phyloP scores from a whole-genome alignment of 2,888 invertebrate species.

The Serrognathus titanus region DNA sequence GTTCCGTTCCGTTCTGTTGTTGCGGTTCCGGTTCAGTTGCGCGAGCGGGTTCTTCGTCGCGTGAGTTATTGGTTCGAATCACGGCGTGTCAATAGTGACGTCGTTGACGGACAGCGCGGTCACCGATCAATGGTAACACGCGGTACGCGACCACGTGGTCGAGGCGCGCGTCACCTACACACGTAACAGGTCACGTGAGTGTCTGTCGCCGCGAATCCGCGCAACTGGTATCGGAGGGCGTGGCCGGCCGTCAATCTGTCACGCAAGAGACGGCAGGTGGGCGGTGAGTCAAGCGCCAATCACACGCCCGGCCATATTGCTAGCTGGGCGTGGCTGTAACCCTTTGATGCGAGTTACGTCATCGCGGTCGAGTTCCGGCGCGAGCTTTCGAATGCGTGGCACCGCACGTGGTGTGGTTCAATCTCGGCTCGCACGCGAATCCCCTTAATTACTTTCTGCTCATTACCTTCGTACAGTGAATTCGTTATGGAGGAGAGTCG shows the following conservation, averaged over 20 bases:
- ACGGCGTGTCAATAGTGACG: not conserved
- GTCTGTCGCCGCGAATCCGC: conserved; percentile 29
- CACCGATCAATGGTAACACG: conserved; percentile 8
- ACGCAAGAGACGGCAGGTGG: conserved; percentile 44
- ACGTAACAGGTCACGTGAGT: conserved; percentile 32
- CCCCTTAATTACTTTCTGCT: conserved; percentile 11
- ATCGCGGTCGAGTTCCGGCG: conserved; percentile 23
- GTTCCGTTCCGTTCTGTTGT: conserved; percentile 47
- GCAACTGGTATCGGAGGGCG: conserved; percentile 42
- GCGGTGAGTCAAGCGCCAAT: conserved; percentile 56
- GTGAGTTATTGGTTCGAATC: too few relatives aligned
- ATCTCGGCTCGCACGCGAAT: conserved; percentile 15
- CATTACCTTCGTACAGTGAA: conserved; percentile 10
- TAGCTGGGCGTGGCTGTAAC: conserved; percentile 56
- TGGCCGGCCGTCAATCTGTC: conserved; percentile 44
- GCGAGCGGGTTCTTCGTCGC: conserved; percentile 10
- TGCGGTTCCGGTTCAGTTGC: conserved; percentile 47
- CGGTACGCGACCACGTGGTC: conserved; percentile 21
- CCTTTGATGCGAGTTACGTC: conserved; percentile 41
- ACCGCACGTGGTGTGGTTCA: conserved; percentile 11
- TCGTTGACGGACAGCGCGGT: conserved; percentile 3
- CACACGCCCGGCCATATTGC: conserved; percentile 64
- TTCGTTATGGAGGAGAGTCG: conserved; percentile 13
- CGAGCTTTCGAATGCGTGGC: conserved; percentile 19
- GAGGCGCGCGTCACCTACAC: conserved; percentile 20